Evolutionary conservation across 1,140 invertebrate species (phyloP).

Genomic region (Microplitis mediator): DNA sequence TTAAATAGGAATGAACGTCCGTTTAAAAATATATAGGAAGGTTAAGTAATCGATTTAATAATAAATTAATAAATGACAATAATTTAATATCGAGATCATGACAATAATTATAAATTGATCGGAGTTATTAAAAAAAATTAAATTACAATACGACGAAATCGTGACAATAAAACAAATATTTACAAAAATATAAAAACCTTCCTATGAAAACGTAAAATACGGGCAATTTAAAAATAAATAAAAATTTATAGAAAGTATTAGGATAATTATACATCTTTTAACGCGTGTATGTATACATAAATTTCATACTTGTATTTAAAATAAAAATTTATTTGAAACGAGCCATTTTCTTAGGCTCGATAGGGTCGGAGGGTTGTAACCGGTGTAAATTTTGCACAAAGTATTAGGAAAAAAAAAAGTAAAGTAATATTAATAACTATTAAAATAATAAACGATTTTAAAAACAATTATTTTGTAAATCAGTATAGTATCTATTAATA

Average conservation of each 20-base stretch:
- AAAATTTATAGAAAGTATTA: constrained; percentile 16
- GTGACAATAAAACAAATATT: constrained; percentile 29
- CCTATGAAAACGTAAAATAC: constrained; percentile 38
- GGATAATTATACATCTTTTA: constrained; percentile 19
- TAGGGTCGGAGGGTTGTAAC: constrained; percentile 28
- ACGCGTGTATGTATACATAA: constrained; percentile 37
- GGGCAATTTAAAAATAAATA: not conserved
- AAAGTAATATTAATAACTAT: too few relatives aligned
- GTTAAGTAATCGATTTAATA: not conserved
- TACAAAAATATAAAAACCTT: constrained; percentile 24
- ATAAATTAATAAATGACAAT: not conserved
- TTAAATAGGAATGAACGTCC: constrained; percentile 6
- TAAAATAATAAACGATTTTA: constrained; percentile 14
- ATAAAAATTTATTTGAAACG: too few relatives aligned
- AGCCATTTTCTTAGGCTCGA: not conserved
- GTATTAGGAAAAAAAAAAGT: constrained; percentile 11
- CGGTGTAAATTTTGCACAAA: constrained; percentile 59
- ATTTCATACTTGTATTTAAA: constrained; percentile 14
- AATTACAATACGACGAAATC: constrained; percentile 3
- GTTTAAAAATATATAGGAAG: constrained; percentile 20
- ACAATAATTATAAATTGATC: not conserved
- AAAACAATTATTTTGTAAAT: constrained; percentile 24
- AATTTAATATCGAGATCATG: not conserved
- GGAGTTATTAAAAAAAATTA: not conserved
- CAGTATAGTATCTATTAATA: constrained; percentile 11